Base-by-base conservation (phyloP, 2,113 vertebrate genomes). In the Seriola dumerili region DNA sequence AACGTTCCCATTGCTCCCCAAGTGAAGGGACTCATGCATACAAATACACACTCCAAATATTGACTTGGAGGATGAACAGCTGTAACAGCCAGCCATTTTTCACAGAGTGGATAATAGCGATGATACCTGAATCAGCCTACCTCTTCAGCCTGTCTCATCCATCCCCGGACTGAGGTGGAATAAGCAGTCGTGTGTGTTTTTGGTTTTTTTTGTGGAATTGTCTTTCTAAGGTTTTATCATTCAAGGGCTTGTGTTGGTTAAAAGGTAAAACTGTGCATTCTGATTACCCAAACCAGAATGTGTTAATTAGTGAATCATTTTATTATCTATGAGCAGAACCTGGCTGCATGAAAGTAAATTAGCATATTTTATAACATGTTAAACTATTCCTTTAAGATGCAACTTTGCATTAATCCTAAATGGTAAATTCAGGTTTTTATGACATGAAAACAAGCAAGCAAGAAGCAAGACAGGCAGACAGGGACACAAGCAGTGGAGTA, bases 21-120 rank as follows among this genome's bases (percentile, higher is more conserved):
- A 48, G 61, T 48, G 21, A 62, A 34, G 25, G 66, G 66, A 63
- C 9, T 5, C 8, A 11, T 5, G 67, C 40, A 34, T 11, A 78
- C 42, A 65, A 42, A 61, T 16, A 68, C 59, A 72, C 13, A 23
- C 25, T 46, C 40, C 61, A 80, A 73, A 88, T 75, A 83, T 81
- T 87, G 78, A 83, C 79, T 72, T 1, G 52, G 67, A 72, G 17
- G 6, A 32, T 8, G 48, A 78, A 57, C 67, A 76, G 74, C 66
- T 83, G 48, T 76, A 73, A 38, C 57, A 64, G 57, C 40, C 36
- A 64, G 62, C 5, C 36, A 10, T 55, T 61, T 88, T 83, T 84
- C 59, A 67, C 67, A 79, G 59, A 69, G 50, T 48, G 54, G 44
- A 84, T 71, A 77, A 80, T 58, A 70, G 23, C 32, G 76, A 74